phyloP scores from a whole-genome alignment of 2,888 invertebrate species.

The Tortricodes alternella region DNA sequence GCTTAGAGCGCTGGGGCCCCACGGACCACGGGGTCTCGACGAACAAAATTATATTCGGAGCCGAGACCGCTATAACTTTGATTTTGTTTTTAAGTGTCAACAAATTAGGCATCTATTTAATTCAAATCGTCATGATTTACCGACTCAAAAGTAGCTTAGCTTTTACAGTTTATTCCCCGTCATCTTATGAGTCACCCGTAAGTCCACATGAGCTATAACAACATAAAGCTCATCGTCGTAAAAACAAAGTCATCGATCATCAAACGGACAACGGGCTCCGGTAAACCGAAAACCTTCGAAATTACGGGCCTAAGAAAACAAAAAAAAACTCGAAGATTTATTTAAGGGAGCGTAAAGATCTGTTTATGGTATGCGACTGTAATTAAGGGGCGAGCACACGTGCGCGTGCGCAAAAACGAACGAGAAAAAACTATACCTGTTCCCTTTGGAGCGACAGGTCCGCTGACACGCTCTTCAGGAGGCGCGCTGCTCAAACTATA shows the following conservation, averaged over 20 bases:
- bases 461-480: slow-evolving; percentile 71
- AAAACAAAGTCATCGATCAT: slow-evolving; percentile 77
- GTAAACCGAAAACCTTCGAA: slow-evolving; percentile 73
- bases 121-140: too few species aligned
- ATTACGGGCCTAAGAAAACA: slow-evolving; percentile 78
- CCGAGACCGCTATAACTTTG: too few species aligned
- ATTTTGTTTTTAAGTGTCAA: too few species aligned
- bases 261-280: slow-evolving; percentile 45
- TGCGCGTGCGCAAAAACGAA: slow-evolving; percentile 77
- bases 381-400: slow-evolving; percentile 82
- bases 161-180: slow-evolving; percentile 35
- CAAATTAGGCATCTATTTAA: too few species aligned
- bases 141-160: slow-evolving; percentile 1
- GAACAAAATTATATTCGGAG: too few species aligned
- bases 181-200: slow-evolving; percentile 39
- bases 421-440: slow-evolving; percentile 79
- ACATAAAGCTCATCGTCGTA: slow-evolving; percentile 66
- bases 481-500: slow-evolving; percentile 60
- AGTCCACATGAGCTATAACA: slow-evolving; percentile 47
- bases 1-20: too few species aligned
- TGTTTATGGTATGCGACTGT: slow-evolving; percentile 83
- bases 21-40: too few species aligned
- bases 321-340: slow-evolving; percentile 75
- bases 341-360: slow-evolving; percentile 83
- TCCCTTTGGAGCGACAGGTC: slow-evolving; percentile 75